A percentile compares a stretch with the other conserved stretches of the same genome.
phyloP scores from a whole-genome alignment of 2,888 invertebrate species.

The Plebejus argus region DNA sequence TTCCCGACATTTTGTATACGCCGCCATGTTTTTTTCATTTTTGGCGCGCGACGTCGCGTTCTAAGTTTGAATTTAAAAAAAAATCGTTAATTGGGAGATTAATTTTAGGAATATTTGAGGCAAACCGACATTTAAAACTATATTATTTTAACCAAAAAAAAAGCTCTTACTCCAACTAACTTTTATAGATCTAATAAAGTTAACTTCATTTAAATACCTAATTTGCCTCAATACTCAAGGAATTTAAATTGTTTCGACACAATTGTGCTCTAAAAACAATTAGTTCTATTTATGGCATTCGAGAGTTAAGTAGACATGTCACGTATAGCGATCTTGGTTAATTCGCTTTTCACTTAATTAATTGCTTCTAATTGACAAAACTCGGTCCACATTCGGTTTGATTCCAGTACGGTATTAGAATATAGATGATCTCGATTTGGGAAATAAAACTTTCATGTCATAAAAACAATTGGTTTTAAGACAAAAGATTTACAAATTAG shows the following conservation, averaged over 20 bases:
- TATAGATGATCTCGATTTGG: neutral
- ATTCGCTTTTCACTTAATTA: constrained; percentile 63
- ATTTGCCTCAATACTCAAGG: neutral
- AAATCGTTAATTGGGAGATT: neutral
- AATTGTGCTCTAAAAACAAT: neutral
- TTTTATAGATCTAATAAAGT: neutral
- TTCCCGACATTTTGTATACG: constrained; percentile 67
- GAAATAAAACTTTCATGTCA: neutral
- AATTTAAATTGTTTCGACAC: neutral
- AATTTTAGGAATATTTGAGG: neutral
- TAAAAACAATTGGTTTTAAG: neutral
- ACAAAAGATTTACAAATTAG: neutral
- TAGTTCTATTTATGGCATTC: constrained; percentile 54
- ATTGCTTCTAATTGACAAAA: constrained; percentile 43
- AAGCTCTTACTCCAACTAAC: too few species aligned
- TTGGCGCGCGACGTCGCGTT: constrained; percentile 54
- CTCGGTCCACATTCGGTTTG: constrained; percentile 30
- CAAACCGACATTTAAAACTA: too few species aligned
- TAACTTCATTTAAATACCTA: neutral
- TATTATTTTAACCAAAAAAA: too few species aligned
- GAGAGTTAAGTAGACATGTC: constrained; percentile 50
- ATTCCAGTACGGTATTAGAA: constrained; percentile 31
- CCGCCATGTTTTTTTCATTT: constrained; percentile 60
- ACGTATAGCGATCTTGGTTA: constrained; percentile 64
- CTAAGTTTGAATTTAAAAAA: neutral